Evolutionary conservation across 2,113 vertebrate species (phyloP).

Genomic region (Platycercus adscitus): DNA sequence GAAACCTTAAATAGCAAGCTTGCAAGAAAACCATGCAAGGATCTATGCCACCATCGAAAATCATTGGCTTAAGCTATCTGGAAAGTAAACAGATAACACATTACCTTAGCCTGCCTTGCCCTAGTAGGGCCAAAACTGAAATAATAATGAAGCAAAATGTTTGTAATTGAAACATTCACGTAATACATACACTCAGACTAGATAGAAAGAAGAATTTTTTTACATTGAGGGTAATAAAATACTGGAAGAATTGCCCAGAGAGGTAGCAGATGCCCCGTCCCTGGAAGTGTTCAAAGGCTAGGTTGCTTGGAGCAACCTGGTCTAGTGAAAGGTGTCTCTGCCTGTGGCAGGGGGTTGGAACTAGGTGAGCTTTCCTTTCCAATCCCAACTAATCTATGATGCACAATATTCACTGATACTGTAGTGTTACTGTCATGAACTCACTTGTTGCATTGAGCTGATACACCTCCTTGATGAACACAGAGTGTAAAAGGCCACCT

Average conservation of each 20-base stretch:
- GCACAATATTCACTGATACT: accelerated
- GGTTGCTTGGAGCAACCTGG: no score
- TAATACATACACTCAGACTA: not conserved
- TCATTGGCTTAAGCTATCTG: accelerated
- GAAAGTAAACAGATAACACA: not conserved
- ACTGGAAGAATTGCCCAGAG: no score
- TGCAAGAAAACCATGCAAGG: not conserved
- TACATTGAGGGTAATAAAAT: not conserved
- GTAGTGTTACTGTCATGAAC: accelerated
- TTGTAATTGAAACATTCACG: not conserved
- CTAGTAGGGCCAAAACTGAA: not conserved
- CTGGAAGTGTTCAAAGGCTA: no score
- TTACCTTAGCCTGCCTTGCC: not conserved
- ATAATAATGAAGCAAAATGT: not conserved
- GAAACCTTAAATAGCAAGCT: not conserved
- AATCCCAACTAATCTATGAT: no score
- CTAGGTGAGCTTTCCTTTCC: not conserved
- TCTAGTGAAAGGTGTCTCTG: not conserved
- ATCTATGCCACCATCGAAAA: not conserved
- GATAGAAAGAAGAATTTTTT: not conserved
- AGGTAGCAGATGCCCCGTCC: accelerated
- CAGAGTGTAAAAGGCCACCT: accelerated
- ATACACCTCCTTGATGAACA: accelerated
- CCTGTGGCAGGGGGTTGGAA: not conserved
- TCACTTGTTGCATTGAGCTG: accelerated